A percentile compares a stretch with the other conserved stretches of the same genome.
Conservation (phyloP, 2,888 invertebrate genomes). For the Syritta pipiens region DNA sequence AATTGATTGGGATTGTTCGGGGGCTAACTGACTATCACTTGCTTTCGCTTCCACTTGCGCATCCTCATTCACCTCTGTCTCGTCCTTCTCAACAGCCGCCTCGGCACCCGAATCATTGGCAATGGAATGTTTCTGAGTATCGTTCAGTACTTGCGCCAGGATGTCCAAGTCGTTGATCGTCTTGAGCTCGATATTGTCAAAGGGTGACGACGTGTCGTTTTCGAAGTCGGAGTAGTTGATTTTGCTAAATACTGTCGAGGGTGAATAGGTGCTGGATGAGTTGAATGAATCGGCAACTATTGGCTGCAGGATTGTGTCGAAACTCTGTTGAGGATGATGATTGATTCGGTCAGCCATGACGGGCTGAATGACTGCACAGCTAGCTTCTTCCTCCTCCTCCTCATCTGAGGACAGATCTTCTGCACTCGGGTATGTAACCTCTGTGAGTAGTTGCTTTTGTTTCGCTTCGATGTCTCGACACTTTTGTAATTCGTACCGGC, state of each 20-base stretch:
- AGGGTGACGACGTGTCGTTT: conserved; percentile 94
- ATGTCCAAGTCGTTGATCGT: conserved; percentile 95
- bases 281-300: conserved; percentile 73
- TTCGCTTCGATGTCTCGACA: conserved; percentile 82
- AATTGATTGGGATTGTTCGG: conserved; percentile 18
- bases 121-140: conserved; percentile 72
- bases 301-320: conserved; percentile 78
- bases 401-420: conserved; percentile 82
- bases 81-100: background rate
- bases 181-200: conserved; percentile 95
- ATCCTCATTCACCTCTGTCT: too few relatives aligned
- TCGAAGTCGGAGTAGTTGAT: conserved; percentile 89
- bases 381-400: conserved; percentile 73
- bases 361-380: too few relatives aligned
- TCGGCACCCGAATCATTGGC: conserved; percentile 24
- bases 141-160: conserved; percentile 88
- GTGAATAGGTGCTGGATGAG: conserved; percentile 36
- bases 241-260: conserved; percentile 68
- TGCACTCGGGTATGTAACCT: conserved; percentile 83
- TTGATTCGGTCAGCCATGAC: conserved; percentile 49
- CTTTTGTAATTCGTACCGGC: conserved; percentile 82
- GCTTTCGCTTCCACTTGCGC: background rate
- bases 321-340: conserved; percentile 72
- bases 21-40: conserved; percentile 12
- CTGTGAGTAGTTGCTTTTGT: conserved; percentile 81